A percentile compares a stretch with the other conserved stretches of the same genome.
phyloP scores from a whole-genome alignment of 2,113 vertebrate species.

The Oncorhynchus keta region DNA sequence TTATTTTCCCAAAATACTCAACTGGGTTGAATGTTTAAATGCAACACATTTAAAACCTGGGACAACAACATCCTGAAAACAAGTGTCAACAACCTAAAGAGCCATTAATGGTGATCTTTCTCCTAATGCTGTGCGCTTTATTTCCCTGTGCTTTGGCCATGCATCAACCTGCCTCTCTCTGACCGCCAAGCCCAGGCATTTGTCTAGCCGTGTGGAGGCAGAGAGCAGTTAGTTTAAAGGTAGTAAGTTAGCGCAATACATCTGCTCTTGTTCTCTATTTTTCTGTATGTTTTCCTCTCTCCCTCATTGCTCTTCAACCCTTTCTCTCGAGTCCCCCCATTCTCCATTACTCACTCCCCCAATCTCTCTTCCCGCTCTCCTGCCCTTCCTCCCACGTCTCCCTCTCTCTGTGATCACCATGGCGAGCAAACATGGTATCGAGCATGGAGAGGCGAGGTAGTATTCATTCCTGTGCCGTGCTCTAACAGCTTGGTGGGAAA shows the following conservation, averaged over 20 bases:
- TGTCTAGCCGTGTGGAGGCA: not conserved
- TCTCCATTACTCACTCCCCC: too few species aligned
- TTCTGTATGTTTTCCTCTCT: not conserved
- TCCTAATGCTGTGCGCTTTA: not conserved
- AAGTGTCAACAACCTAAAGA: not conserved
- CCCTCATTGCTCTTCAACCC: not conserved
- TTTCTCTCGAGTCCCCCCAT: too few species aligned
- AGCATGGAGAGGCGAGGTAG: conserved; percentile 1
- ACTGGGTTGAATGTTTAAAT: not conserved
- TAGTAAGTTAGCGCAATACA: not conserved
- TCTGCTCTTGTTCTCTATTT: too few species aligned
- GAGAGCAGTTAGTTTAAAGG: not conserved
- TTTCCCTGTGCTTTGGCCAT: not conserved
- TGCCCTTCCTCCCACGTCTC: not conserved
- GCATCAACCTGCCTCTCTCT: not conserved
- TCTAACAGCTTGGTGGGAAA: conserved; percentile 32
- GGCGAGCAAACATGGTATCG: not conserved
- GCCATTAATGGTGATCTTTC: not conserved
- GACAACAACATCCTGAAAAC: not conserved
- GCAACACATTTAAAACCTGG: not conserved
- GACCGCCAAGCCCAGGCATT: not conserved
- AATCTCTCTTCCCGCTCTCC: too few species aligned
- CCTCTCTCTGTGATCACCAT: not conserved
- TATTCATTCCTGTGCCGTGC: conserved; percentile 6
- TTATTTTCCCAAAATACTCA: not conserved